Base-by-base conservation (phyloP, 2,797 vertebrate genomes). In the Chloroceryle amazona region DNA sequence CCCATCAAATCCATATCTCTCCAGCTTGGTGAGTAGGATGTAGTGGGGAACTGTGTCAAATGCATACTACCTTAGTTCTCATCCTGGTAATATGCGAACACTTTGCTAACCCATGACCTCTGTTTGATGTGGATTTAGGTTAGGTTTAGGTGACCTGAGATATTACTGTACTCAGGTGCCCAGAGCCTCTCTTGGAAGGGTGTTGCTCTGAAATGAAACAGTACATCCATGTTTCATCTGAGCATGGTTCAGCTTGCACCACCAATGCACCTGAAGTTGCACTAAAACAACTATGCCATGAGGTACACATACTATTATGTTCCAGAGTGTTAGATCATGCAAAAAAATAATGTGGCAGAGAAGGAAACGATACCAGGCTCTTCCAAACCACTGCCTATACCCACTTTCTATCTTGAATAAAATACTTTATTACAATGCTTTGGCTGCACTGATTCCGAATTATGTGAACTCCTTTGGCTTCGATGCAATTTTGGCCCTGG, bases 61-160 rank as follows among this genome's bases (percentile, higher is more conserved):
- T 11, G 39, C 13, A 13, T 39, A 8, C 39, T 31, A 25, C 42
- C 41, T 68, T 76, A 51, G 35, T 78, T 62, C 60, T 82, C 41
- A 46, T 15, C 18, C 22, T 51, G 26, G 25, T 31, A 57, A 39
- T 39, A 33, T 25, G 39, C 15, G 60, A 85, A 60, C 35, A 46
- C 11, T 9, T 49, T 61, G 35, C 70, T 74, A 35, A 78, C 23
- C 29, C 4, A 2, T 0, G 0, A 15, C 57, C 4, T 67, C 25
- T 47, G 20, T 37, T 6, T 11, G 14, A 20, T 28, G 39, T 0
- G 1, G 12, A 22, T 81, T 74, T 55, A 57, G 10, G 61, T 85
- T 44, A 26, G 17, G 23, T 80, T 78, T 66, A 67, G 14, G 39
- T 80, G 47, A 37, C 55, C 66, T 73, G 37, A 51, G 57, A 52